These are phyloP conservation scores for Eclectus roratus DNA, from an alignment of 2,113 vertebrate species.

Conservation along the genomic window DNA sequence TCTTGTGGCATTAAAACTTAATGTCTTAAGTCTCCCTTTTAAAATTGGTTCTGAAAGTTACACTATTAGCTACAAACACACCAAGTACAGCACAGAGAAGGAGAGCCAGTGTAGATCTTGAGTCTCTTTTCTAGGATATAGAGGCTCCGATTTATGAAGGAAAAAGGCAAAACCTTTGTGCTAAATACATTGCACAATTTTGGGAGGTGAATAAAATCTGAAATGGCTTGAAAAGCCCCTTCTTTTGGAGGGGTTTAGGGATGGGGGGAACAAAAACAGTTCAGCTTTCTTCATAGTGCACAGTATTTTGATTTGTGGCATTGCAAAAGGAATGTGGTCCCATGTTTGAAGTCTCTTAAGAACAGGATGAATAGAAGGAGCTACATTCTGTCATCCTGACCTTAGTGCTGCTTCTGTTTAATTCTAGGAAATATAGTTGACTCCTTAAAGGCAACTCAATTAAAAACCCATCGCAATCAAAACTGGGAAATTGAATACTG, in stretches of 20 bases:
- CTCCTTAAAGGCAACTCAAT: neutral
- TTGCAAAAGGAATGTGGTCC: neutral
- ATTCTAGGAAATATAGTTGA: neutral
- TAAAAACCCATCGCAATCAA: neutral
- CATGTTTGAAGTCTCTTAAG: neutral
- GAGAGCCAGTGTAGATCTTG: neutral
- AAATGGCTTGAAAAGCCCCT: neutral
- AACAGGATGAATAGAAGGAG: neutral
- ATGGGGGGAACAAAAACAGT: neutral
- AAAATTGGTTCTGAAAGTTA: constrained; percentile 45
- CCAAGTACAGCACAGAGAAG: neutral
- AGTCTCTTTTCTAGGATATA: neutral
- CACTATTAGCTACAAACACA: constrained; percentile 35
- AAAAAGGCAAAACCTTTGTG: neutral
- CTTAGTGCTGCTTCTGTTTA: neutral
- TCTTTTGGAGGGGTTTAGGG: neutral
- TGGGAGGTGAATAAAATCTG: neutral
- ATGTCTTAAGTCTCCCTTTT: constrained; percentile 38
- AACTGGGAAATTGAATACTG: neutral
- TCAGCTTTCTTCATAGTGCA: neutral
- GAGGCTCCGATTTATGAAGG: neutral
- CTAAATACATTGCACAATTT: neutral
- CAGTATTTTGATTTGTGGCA: neutral
- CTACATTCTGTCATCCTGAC: neutral
- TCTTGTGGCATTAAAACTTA: constrained; percentile 32